A percentile compares a stretch with the other conserved stretches of the same genome.
Evolutionary conservation across 2,113 vertebrate species (phyloP).

Genomic region (Acanthochromis polyacanthus): DNA sequence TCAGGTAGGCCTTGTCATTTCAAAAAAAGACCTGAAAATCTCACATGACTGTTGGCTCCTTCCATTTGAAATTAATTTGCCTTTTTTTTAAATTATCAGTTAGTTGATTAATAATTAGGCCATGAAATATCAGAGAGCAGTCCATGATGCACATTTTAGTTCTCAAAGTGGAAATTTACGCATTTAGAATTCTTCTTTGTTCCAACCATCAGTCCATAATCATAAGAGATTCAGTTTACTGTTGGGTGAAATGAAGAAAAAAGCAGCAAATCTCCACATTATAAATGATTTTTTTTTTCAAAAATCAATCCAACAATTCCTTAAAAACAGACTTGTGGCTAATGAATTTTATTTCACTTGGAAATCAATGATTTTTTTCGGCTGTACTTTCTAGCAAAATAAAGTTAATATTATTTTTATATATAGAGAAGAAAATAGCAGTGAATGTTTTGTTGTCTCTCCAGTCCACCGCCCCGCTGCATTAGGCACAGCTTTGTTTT

Average conservation of each 20-base stretch:
- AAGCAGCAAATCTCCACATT: neutral
- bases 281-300: neutral
- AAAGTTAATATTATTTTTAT: no score
- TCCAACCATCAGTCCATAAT: neutral
- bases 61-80: neutral
- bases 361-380: neutral
- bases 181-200: neutral
- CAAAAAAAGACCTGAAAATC: neutral
- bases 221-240: neutral
- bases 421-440: neutral
- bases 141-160: neutral
- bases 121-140: no score
- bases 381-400: neutral
- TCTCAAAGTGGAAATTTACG: neutral
- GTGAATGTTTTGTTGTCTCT: neutral
- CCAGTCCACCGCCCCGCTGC: neutral
- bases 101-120: neutral
- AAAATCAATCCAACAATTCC: neutral
- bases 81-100: neutral
- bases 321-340: neutral
- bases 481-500: neutral
- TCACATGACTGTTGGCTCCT: neutral
- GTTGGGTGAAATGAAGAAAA: neutral
- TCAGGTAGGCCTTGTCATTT: slow-evolving; percentile 47
- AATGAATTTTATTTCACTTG: neutral